Conservation (phyloP, 2,797 vertebrate genomes). For the Pipistrellus nathusii region DNA sequence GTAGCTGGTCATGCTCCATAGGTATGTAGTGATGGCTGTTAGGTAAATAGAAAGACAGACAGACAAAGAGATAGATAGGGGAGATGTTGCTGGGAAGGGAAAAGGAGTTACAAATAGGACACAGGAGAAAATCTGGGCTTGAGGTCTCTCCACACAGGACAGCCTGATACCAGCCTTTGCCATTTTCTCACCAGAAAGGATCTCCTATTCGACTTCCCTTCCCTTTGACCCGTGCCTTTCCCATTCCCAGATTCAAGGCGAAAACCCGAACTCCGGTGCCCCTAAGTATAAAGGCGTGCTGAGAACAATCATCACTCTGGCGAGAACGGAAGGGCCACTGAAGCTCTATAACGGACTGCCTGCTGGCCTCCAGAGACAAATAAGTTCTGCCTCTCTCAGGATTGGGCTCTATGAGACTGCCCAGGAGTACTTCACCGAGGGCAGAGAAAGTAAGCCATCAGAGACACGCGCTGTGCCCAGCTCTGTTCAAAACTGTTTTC, state of each 20-base stretch:
- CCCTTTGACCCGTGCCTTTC: neutral
- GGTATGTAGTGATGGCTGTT: neutral
- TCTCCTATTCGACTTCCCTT: neutral
- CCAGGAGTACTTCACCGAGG: constrained; percentile 90
- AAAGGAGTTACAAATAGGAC: neutral
- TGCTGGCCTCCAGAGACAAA: constrained; percentile 92
- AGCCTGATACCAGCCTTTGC: neutral
- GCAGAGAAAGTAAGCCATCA: constrained; percentile 88
- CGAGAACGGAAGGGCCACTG: constrained; percentile 90
- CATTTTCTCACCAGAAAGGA: neutral
- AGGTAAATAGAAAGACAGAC: too few relatives aligned
- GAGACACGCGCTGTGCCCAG: neutral
- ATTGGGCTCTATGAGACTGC: constrained; percentile 94
- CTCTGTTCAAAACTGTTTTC: neutral
- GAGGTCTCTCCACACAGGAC: neutral
- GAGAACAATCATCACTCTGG: constrained; percentile 92
- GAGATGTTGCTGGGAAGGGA: neutral
- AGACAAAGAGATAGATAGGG: neutral
- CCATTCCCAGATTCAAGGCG: constrained; percentile 91
- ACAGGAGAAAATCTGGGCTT: neutral
- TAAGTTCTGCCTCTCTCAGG: constrained; percentile 92
- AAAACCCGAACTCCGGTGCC: constrained; percentile 80
- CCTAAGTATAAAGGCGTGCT: constrained; percentile 92
- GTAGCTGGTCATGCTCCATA: neutral
- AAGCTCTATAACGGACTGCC: constrained; percentile 93